phyloP scores from a whole-genome alignment of 2,113 vertebrate species.

The Lasiurus borealis region DNA sequence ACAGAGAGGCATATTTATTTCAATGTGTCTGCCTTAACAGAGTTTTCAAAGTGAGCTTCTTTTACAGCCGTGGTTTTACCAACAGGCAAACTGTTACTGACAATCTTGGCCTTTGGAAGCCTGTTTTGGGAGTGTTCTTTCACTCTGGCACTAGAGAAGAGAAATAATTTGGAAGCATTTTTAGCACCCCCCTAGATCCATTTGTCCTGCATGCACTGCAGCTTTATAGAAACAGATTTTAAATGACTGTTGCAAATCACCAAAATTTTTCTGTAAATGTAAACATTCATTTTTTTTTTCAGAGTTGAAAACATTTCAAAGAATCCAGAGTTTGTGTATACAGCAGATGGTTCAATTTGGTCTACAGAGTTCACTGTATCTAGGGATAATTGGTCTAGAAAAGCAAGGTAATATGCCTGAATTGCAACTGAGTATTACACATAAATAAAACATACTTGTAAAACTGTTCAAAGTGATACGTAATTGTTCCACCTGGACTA shows the following conservation, averaged over 20 bases:
- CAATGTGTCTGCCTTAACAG: neutral
- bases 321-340: slow-evolving; percentile 51
- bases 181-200: neutral
- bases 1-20: neutral
- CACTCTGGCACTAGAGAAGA: neutral
- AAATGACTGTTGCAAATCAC: slow-evolving; percentile 69
- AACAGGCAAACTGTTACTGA: neutral
- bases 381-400: slow-evolving; percentile 46
- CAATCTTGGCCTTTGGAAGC: neutral
- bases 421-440: neutral
- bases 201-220: neutral
- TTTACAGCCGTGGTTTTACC: neutral
- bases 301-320: slow-evolving; percentile 68
- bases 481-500: slow-evolving; percentile 54
- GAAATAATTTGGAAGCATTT: neutral
- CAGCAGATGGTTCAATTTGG: slow-evolving; percentile 74
- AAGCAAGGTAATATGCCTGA: slow-evolving; percentile 52
- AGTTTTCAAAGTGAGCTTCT: neutral
- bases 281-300: slow-evolving; percentile 62
- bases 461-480: slow-evolving; percentile 20
- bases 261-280: slow-evolving; percentile 57
- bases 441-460: slow-evolving; percentile 68
- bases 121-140: neutral
- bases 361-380: slow-evolving; percentile 69
- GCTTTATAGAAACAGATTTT: slow-evolving; percentile 57